Percentiles rank a stretch among this genome's conserved stretches.
Conservation (phyloP, 2,113 vertebrate species). For the Arenaria interpres region DNA sequence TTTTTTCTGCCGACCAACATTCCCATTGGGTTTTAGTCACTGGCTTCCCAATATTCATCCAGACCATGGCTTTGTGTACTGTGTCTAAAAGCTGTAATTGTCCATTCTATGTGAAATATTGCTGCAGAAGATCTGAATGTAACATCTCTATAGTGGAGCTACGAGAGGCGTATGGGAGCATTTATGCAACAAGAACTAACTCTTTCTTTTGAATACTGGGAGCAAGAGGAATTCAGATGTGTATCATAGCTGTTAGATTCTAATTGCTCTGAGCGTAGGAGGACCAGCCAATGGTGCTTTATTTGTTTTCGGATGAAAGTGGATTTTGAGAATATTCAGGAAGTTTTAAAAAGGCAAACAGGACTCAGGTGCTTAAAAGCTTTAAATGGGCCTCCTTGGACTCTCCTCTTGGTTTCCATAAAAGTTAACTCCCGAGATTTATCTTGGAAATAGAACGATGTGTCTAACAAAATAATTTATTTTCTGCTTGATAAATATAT, state of each 20-base stretch:
- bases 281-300: slow-evolving; percentile 38
- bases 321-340: slow-evolving; percentile 61
- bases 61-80: neutral
- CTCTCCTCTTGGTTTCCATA: slow-evolving; percentile 69
- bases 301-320: slow-evolving; percentile 66
- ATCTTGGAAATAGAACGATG: slow-evolving; percentile 66
- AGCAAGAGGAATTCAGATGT: slow-evolving; percentile 22
- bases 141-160: neutral
- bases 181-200: neutral
- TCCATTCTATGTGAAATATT: neutral
- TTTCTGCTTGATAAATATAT: slow-evolving; percentile 75
- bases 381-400: slow-evolving; percentile 60
- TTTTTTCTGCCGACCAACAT: neutral
- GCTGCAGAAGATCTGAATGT: neutral
- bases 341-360: slow-evolving; percentile 66
- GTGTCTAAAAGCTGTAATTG: neutral
- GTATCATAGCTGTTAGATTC: slow-evolving; percentile 36
- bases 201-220: slow-evolving; percentile 21
- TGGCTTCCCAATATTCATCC: neutral
- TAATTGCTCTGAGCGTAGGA: slow-evolving; percentile 63
- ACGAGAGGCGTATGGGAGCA: neutral
- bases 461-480: slow-evolving; percentile 69
- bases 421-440: slow-evolving; percentile 68
- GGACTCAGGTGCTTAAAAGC: slow-evolving; percentile 55
- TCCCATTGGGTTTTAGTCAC: neutral